Base-by-base conservation (phyloP, 2,113 vertebrate genomes). In the Sebastes schlegelii region DNA sequence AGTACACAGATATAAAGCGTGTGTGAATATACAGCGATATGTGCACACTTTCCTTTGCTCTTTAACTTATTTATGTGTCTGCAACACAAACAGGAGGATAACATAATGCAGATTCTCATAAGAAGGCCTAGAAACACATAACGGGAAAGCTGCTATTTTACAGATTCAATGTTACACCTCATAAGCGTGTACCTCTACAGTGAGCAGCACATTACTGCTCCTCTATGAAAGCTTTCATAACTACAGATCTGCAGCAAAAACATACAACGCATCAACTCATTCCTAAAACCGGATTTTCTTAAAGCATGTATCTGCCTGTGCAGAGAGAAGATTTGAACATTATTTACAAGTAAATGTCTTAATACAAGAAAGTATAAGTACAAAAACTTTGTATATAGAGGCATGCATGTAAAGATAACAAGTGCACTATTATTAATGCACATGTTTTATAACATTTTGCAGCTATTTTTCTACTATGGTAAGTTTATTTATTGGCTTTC, bases 171-270 rank as follows among this genome's bases (percentile, higher is more conserved):
- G 66, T 62, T 67, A 34, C 65, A 72, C 57, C 66, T 79, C 74
- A 76, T 87, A 49, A 83, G 51, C 19, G 9, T n/a, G 9, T 17
- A 80, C 80, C 72, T 89, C 82, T 1, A 8, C 58, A 77, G 51
- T 34, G 66, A 77, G 70, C 55, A 21, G 4, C 74, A 26, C 79
- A 52, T 83, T 73, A 77, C 52, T 19, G 76, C 55, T 45, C 21
- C 6, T 5, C 48, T 42, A 55, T 23, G 63, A 83, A 83, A 77
- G 84, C 79, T 49, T 76, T 79, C 84, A 86, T 80, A 78, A 74
- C 45, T 8, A 73, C 69, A 40, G 48, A 1, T 55, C 34, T 58
- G 68, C 52, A 1, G 68, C 76, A 10, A 9, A 63, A 71, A 26
- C 19, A 3, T 68, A 19, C n/a, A 76, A 52, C 74, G 49, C 11